These are phyloP conservation scores for Fringilla coelebs DNA, from an alignment of 2,797 vertebrate species.

Conservation along the genomic window DNA sequence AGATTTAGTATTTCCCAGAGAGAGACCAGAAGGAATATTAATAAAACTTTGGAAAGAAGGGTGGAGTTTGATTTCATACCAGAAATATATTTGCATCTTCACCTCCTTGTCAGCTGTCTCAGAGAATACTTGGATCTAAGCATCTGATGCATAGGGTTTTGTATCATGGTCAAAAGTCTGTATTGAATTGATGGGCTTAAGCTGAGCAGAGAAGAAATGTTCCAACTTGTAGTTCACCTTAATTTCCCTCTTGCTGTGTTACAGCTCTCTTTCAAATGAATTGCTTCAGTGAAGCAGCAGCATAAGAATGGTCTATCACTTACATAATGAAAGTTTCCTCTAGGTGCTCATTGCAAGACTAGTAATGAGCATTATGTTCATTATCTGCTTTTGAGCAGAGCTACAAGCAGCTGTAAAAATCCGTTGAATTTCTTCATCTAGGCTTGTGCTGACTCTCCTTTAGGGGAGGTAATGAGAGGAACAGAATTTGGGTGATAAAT, in stretches of 20 bases:
- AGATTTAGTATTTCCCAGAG: background rate
- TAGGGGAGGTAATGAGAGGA: background rate
- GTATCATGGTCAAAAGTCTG: background rate
- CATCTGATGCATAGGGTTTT: background rate
- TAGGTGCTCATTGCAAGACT: slow-evolving; percentile 13
- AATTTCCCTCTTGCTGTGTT: background rate
- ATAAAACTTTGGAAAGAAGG: background rate
- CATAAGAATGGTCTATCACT: background rate
- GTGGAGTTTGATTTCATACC: background rate
- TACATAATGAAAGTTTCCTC: slow-evolving; percentile 35
- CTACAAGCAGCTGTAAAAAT: background rate
- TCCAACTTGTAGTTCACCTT: background rate
- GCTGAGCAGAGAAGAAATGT: background rate
- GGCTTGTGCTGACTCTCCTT: background rate
- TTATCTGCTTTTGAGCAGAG: background rate
- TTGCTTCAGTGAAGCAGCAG: background rate
- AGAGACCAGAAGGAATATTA: background rate
- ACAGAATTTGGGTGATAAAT: background rate
- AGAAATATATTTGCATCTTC: background rate
- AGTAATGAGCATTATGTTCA: background rate
- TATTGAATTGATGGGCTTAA: background rate
- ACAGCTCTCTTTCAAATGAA: background rate
- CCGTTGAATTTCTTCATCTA: background rate
- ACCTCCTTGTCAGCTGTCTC: background rate
- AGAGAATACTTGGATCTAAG: background rate